A percentile compares a stretch with the other conserved stretches of the same genome.
Evolutionary conservation across 2,797 vertebrate genomes (phyloP).

Genomic region (Podarcis lilfordi): DNA sequence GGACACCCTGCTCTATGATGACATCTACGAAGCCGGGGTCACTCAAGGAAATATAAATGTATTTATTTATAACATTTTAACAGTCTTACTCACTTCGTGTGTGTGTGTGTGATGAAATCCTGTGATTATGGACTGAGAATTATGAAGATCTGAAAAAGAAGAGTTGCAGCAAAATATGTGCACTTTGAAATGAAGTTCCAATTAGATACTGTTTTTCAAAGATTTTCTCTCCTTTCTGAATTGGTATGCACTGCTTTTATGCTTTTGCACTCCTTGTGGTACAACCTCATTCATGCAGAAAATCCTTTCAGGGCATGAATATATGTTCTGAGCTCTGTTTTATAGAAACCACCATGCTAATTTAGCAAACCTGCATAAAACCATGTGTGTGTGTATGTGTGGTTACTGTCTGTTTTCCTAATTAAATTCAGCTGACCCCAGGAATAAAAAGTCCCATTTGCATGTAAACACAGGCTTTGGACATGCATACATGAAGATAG

Average conservation of each 20-base stretch:
- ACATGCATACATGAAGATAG: background rate
- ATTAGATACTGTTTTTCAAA: background rate
- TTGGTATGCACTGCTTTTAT: background rate
- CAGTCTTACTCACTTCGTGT: background rate
- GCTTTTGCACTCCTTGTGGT: background rate
- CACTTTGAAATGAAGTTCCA: background rate
- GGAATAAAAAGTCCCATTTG: background rate
- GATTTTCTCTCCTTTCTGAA: background rate
- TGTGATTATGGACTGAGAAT: background rate
- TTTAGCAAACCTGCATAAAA: conserved; percentile 2
- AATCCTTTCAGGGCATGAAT: conserved; percentile 15
- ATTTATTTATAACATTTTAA: background rate
- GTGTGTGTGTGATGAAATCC: background rate
- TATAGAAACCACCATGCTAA: background rate
- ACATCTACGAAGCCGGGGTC: background rate
- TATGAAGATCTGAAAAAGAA: background rate
- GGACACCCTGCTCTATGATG: background rate
- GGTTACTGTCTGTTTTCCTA: background rate
- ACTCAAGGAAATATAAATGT: background rate
- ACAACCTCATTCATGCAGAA: background rate
- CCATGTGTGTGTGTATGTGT: background rate
- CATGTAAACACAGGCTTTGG: background rate
- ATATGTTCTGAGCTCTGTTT: background rate
- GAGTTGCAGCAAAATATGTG: background rate
- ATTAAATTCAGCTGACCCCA: conserved; percentile 2